Evolutionary conservation across 1,140 invertebrate species (phyloP).

Genomic region (Oryzaephilus surinamensis): DNA sequence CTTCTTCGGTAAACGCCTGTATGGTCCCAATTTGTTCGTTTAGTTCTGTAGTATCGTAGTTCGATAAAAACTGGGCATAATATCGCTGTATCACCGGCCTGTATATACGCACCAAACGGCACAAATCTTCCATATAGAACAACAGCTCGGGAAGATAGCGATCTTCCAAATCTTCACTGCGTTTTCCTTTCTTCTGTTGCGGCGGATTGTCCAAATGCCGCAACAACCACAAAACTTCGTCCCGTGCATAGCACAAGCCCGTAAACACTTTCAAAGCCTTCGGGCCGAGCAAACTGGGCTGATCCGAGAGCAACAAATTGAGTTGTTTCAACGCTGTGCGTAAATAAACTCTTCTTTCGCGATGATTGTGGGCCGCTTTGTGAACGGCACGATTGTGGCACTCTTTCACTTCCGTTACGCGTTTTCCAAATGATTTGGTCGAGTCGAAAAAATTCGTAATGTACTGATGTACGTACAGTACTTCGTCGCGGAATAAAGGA

Average conservation of each 20-base stretch:
- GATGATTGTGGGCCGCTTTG: slow-evolving; percentile 79
- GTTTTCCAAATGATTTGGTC: slow-evolving; percentile 89
- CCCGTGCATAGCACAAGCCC: slow-evolving; percentile 85
- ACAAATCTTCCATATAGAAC: slow-evolving; percentile 96
- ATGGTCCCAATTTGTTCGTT: slow-evolving; percentile 85
- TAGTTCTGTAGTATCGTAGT: slow-evolving; percentile 88
- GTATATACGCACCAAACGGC: slow-evolving; percentile 86
- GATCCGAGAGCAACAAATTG: slow-evolving; percentile 90
- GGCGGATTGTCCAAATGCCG: slow-evolving; percentile 94
- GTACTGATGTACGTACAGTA: slow-evolving; percentile 90
- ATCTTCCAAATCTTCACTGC: slow-evolving; percentile 82
- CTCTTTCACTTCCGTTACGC: slow-evolving; percentile 90
- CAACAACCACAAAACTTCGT: slow-evolving; percentile 95
- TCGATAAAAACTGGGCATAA: slow-evolving; percentile 92
- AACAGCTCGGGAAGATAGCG: slow-evolving; percentile 92
- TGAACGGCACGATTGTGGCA: slow-evolving; percentile 84
- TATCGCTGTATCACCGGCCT: slow-evolving; percentile 96
- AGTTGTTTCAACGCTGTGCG: slow-evolving; percentile 92
- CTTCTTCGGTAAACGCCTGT: slow-evolving; percentile 83
- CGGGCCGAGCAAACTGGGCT: slow-evolving; percentile 92
- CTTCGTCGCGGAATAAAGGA: slow-evolving; percentile 93
- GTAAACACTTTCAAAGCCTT: slow-evolving; percentile 96
- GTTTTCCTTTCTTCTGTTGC: slow-evolving; percentile 73
- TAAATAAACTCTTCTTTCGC: slow-evolving; percentile 93
- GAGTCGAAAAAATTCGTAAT: slow-evolving; percentile 89